Evolutionary conservation across 1,140 invertebrate species (phyloP), one percentile per base, ranked within the genome.

Genomic region (Drosophila lacertosa): DNA sequence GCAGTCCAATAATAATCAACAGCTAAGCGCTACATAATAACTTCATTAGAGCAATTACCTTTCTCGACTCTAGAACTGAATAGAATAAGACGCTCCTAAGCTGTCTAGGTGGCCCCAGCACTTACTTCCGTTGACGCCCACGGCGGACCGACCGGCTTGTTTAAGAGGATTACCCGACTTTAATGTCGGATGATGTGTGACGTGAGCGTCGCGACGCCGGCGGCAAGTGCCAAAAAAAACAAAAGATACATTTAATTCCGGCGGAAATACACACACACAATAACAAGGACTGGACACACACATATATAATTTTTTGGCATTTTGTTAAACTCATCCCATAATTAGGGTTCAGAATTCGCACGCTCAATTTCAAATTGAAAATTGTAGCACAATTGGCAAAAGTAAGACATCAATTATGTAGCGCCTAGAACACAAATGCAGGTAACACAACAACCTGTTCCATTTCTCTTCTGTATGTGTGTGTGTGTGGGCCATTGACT

Each of bases 301-400:
- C 50, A 44, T 42, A 55, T 13, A 1, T 22, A 29, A 39, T 33
- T 39, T 48, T 42, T 64, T 50, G 57, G 45, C 75, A 64, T 65
- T 70, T 70, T 40, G 24, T 42, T 16, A 37, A 50, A 35, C 22
- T 84, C 40, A 88, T 77, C 77, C 66, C 74, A 65, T 89, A 89
- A 88, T 88, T 88, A 89, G 77, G 82, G 82, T 88, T 44, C 74
- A 26, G 57, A 88, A 88, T 88, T 88, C 82, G 82, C 83, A 88
- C 83, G 82, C 82, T 88, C 83, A 86, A 86, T 81, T 86, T 88
- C 66, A 67, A 86, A 86, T 88, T 77, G 81, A 77, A 81, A 83
- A 84, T 82, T 84, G 80, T 73, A 75, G 67, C 75, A 78, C 57
- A 54, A 45, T 48, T 57, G 50, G 16, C 11, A 11, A 40, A 40